A percentile compares a stretch with the other conserved stretches of the same genome.
These are phyloP conservation scores for Podarcis cretensis DNA, from an alignment of 2,113 vertebrate genomes.

Conservation along the genomic window DNA sequence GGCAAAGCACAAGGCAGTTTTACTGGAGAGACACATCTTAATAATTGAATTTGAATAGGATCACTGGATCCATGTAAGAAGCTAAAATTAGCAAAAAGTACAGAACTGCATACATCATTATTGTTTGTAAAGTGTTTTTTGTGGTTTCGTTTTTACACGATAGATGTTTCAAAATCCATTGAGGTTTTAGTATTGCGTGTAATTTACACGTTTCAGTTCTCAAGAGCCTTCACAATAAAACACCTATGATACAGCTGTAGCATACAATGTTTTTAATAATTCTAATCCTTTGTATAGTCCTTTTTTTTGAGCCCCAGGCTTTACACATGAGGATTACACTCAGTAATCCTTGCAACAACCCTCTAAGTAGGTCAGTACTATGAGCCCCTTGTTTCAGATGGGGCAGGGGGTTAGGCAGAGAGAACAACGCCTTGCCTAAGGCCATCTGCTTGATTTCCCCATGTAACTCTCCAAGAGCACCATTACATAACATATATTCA, in stretches of 20 bases:
- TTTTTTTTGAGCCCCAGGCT: neutral
- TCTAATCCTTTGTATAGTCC: neutral
- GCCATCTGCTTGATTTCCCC: too few relatives aligned
- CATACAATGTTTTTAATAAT: neutral
- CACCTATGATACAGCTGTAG: neutral
- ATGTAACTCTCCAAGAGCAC: too few relatives aligned
- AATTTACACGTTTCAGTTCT: neutral
- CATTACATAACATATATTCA: too few relatives aligned
- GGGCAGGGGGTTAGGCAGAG: too few relatives aligned
- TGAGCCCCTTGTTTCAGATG: too few relatives aligned
- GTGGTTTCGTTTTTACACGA: too few relatives aligned
- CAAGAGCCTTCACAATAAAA: neutral
- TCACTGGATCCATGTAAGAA: slow-evolving; percentile 1
- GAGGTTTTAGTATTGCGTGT: neutral
- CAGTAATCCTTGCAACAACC: neutral
- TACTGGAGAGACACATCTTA: neutral
- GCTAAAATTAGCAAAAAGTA: neutral
- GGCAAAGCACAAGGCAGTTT: slow-evolving; percentile 44
- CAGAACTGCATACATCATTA: neutral
- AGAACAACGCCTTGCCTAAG: too few relatives aligned
- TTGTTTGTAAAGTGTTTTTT: neutral
- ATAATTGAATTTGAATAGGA: slow-evolving; percentile 40
- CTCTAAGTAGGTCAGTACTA: too few relatives aligned
- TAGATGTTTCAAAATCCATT: neutral
- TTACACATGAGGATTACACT: neutral